Evolutionary conservation across 2,888 invertebrate genomes (phyloP), one percentile per base, ranked within the genome.

Genomic region (Auanema sp.): DNA sequence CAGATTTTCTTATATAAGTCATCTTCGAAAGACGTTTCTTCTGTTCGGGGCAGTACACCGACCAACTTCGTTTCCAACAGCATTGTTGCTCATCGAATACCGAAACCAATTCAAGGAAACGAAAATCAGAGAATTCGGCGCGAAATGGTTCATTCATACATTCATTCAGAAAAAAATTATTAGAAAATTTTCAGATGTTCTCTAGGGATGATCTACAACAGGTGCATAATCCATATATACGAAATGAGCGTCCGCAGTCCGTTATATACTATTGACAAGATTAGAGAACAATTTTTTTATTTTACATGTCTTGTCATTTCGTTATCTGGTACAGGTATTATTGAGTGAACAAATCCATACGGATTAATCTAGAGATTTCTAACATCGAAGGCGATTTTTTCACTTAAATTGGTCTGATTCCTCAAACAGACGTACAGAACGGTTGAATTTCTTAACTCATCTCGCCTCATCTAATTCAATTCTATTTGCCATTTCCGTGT

Each of bases 31-130:
- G 21, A 47, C 6, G 47, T 47, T 47, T 47, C 18, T 8, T 62
- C 62, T 11, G 14, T 57, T 3, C 47, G 62, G 1, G 57, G 62
- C 1, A 62, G 62, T 57, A 62, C 62, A 8, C 62, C 62, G 1
- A 57, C 62, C 10, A 57, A 62, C 41, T 62, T 62, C 41, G 52
- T 62, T 1, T 57, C 62, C 1, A 49, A 62, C 56, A 62, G 62
- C 57, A 62, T 62, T 49, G 62, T 62, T 1, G 57, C 56, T 18
- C 62, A 62, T 47, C 16, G 62, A 21, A 42, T 50, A 10, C 62
- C 49, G 23, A 50, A 49, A 12, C 16, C 43, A n/a, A 12, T 23
- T 6, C 49, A 51, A 33, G 51, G 56, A 33, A 25, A 25, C 6
- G 52, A 52, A 52, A 21, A 3, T 6, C 23, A 23, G 5, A 52